Base-by-base conservation (phyloP, 1,140 invertebrate species). In the Drosophila nikananu region DNA sequence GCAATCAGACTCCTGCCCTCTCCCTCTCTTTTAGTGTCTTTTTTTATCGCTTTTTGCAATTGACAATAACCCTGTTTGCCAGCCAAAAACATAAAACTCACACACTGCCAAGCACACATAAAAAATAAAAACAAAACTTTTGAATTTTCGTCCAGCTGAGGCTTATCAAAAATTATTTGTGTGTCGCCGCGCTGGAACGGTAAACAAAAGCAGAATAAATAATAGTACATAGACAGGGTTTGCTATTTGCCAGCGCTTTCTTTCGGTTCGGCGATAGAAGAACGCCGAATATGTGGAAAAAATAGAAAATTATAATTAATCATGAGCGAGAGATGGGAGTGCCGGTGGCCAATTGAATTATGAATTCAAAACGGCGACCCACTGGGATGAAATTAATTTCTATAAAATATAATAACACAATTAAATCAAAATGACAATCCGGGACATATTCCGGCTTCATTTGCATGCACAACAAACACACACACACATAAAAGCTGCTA, bases 201-300 rank as follows among this genome's bases (percentile, higher is more conserved):
- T 90, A 86, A 90, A 90, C 86, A 90, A 86, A 80, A 60, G 61
- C 54, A 42, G 59, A 90, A 82, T 86, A 90, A 90, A 74, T 90
- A 76, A 64, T 65, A 81, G 44, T 57, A 72, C 61, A 54, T 49
- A 68, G 58, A 62, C 37, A 61, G 41, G 17, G 54, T 51, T 51
- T 25, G 54, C 49, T 52, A 71, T 76, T 82, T 44, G 80, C 60
- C 51, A 42, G 51, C 30, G 48, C 57, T 75, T 75, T 78, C 57
- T 65, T 75, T 52, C 19, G 19, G 13, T 41, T 66, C 55, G 48
- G 51, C 58, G 44, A 62, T 60, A 72, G 67, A 73, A 73, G 70
- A 60, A 37, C 15, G 58, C 78, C 66, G 70, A 72, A 80, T 23
- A 55, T 55, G 17, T 17, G 5, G 5, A 30, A 37, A 37, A 32